A percentile compares a stretch with the other conserved stretches of the same genome.
These are phyloP conservation scores for Lepidonotus clava DNA, from an alignment of 2,888 invertebrate genomes.

Conservation along the genomic window DNA sequence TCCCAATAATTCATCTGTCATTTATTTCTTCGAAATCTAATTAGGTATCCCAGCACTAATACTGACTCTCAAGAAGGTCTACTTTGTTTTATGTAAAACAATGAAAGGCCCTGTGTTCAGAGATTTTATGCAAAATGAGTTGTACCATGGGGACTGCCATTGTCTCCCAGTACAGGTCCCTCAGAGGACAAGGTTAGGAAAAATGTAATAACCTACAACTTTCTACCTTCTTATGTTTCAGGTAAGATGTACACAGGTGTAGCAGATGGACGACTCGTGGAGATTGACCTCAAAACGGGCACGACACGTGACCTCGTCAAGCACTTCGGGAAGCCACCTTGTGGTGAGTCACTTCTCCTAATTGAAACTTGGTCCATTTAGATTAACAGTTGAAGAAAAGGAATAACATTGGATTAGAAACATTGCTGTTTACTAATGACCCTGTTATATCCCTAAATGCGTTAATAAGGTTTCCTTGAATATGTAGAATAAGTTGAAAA, in stretches of 20 bases:
- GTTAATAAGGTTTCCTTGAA: too few relatives aligned
- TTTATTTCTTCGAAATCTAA: too few relatives aligned
- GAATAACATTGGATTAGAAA: too few relatives aligned
- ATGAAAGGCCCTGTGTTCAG: neutral
- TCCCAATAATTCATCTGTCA: too few relatives aligned
- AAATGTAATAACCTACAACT: neutral
- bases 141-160: neutral
- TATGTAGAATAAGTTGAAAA: too few relatives aligned
- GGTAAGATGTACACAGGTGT: slow-evolving; percentile 90
- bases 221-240: slow-evolving; percentile 58
- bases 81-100: neutral
- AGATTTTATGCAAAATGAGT: neutral
- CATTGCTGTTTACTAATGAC: too few relatives aligned
- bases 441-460: too few relatives aligned
- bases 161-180: neutral
- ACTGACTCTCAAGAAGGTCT: too few relatives aligned
- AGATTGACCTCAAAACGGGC: slow-evolving; percentile 69
- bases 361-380: too few relatives aligned
- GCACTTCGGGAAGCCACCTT: slow-evolving; percentile 73
- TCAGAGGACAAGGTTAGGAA: neutral
- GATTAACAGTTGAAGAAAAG: too few relatives aligned
- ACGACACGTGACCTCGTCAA: slow-evolving; percentile 69
- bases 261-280: slow-evolving; percentile 76
- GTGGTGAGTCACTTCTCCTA: slow-evolving; percentile 74
- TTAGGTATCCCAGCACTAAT: too few relatives aligned